These are phyloP conservation scores for Sphenopsis melanotis DNA, from an alignment of 2,797 vertebrate species.

Conservation along the genomic window DNA sequence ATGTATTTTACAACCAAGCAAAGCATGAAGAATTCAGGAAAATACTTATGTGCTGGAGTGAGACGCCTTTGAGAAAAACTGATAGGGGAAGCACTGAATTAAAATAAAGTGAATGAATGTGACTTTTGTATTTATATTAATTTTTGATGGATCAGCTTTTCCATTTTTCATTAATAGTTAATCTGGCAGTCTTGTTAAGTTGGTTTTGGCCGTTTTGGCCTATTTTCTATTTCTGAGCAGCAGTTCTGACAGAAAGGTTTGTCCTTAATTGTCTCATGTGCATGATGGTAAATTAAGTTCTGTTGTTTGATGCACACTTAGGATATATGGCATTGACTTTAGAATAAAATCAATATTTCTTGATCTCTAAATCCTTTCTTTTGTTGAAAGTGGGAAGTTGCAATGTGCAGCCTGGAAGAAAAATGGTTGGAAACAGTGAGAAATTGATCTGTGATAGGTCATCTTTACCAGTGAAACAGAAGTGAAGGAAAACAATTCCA, in stretches of 20 bases:
- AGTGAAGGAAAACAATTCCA: not conserved
- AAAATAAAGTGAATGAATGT: not conserved
- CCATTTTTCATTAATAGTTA: not conserved
- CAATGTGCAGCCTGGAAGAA: not conserved
- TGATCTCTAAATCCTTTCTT: constrained; percentile 51
- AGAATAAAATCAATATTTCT: constrained; percentile 56
- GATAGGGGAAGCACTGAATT: not conserved
- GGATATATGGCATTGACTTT: constrained; percentile 41
- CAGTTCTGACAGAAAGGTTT: not conserved
- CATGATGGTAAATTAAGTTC: constrained; percentile 36
- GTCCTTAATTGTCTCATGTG: not conserved
- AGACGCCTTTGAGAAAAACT: not conserved
- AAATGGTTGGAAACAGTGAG: not conserved
- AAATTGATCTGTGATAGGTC: not conserved
- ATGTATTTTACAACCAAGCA: not conserved
- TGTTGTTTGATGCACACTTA: not conserved
- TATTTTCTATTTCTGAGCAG: not conserved
- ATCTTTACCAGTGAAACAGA: not conserved
- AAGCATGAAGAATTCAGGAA: not conserved
- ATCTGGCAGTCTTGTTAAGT: not conserved
- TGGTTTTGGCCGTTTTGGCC: not conserved
- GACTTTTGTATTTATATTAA: not conserved
- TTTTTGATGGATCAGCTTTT: not conserved
- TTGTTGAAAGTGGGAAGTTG: constrained; percentile 30
- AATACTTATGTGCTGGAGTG: not conserved